Evolutionary conservation across 2,888 invertebrate species (phyloP).

Genomic region (Kryphioiulus occultus): DNA sequence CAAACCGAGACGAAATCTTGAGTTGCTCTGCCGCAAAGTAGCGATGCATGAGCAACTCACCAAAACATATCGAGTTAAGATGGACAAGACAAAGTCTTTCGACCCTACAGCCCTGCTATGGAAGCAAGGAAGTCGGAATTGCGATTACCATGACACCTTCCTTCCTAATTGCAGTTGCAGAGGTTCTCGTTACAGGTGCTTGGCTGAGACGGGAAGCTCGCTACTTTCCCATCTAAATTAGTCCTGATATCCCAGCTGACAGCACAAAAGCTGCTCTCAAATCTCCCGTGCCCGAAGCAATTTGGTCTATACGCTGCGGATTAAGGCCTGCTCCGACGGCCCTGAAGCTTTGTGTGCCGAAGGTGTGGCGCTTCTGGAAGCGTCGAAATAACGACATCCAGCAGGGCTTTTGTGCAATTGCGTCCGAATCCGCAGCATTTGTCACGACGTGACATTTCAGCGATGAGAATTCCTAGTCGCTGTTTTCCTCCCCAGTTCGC

Average conservation of each 20-base stretch:
- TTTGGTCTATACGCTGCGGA: neutral
- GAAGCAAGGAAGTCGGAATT: too few relatives aligned
- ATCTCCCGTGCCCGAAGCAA: constrained; percentile 6
- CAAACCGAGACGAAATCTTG: too few relatives aligned
- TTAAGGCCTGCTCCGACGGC: neutral
- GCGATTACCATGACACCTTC: neutral
- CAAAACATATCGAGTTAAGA: too few relatives aligned
- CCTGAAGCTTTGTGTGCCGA: neutral
- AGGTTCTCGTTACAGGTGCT: neutral
- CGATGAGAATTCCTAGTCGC: neutral
- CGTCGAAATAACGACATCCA: constrained; percentile 25
- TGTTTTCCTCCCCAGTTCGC: neutral
- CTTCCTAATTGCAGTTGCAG: neutral
- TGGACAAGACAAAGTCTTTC: too few relatives aligned
- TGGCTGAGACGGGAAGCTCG: neutral
- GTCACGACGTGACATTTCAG: constrained; percentile 7
- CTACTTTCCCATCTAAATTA: constrained; percentile 31
- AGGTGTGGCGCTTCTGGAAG: constrained; percentile 6
- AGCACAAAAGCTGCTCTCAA: constrained; percentile 25
- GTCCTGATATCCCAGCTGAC: neutral
- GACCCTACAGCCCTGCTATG: too few relatives aligned
- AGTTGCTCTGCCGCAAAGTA: too few relatives aligned
- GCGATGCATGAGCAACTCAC: too few relatives aligned
- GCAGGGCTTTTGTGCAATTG: constrained; percentile 31
- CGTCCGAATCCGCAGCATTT: neutral